These are phyloP conservation scores for Penaeus chinensis DNA, from an alignment of 1,140 invertebrate species.

Conservation along the genomic window DNA sequence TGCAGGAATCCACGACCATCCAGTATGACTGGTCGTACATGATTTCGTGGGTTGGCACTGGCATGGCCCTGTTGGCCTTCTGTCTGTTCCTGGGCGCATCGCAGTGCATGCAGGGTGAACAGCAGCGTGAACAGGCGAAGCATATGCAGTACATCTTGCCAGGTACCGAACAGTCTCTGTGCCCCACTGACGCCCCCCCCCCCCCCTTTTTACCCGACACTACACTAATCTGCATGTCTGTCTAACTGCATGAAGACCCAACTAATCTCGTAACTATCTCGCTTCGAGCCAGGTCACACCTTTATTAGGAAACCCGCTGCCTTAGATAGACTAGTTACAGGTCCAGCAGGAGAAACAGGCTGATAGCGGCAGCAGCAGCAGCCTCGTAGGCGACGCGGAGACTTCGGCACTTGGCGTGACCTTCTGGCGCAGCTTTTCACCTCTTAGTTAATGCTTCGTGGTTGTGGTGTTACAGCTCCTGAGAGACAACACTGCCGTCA, in stretches of 20 bases:
- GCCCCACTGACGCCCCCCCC: slow-evolving; percentile 2
- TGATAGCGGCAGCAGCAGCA: not conserved
- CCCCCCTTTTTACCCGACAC: slow-evolving; percentile 18
- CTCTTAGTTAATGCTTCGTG: slow-evolving; percentile 46
- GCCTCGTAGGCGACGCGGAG: no score
- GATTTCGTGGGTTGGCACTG: slow-evolving; percentile 93
- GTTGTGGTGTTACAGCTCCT: slow-evolving; percentile 77
- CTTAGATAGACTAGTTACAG: slow-evolving; percentile 13
- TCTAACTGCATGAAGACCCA: slow-evolving; percentile 22
- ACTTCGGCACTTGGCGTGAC: not conserved
- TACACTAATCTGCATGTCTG: slow-evolving; percentile 38
- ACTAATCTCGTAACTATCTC: slow-evolving; percentile 13
- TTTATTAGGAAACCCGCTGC: no score
- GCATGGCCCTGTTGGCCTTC: slow-evolving; percentile 85
- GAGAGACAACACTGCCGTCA: slow-evolving; percentile 84
- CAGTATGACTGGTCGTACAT: slow-evolving; percentile 96
- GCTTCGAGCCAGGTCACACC: no score
- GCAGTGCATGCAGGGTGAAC: slow-evolving; percentile 89
- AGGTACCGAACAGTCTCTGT: slow-evolving; percentile 73
- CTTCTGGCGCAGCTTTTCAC: slow-evolving; percentile 20
- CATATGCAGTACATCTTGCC: slow-evolving; percentile 98
- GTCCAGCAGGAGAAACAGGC: slow-evolving; percentile 13
- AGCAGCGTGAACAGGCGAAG: slow-evolving; percentile 87
- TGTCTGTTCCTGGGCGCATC: slow-evolving; percentile 88
- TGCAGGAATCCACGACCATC: slow-evolving; percentile 85